Percentiles rank a stretch among this genome's conserved stretches.
Conservation (phyloP, 2,797 vertebrate species). For the Xenentodon cancila region DNA sequence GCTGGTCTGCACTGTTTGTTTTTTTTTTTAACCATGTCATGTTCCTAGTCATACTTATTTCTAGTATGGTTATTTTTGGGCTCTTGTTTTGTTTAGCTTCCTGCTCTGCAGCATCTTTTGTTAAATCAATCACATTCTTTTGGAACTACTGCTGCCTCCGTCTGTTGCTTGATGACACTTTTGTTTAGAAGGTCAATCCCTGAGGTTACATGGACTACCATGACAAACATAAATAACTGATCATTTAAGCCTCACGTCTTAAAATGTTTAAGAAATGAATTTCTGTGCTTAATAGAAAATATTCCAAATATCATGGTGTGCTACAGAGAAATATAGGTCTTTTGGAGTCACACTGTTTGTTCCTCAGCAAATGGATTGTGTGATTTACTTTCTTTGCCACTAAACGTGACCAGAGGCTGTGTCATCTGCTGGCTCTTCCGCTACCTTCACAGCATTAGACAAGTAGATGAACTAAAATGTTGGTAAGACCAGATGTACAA, state of each 20-base stretch:
- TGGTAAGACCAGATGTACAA: conserved; percentile 31
- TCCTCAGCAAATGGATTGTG: conserved; percentile 39
- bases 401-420: conserved; percentile 57
- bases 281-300: conserved; percentile 38
- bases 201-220: neutral
- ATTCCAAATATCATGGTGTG: conserved; percentile 12
- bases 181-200: no score
- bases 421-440: conserved; percentile 48
- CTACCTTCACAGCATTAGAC: conserved; percentile 64
- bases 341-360: conserved; percentile 10
- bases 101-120: no score
- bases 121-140: no score
- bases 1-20: no score
- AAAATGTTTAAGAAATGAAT: conserved; percentile 40
- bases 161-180: no score
- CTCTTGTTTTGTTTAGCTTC: no score
- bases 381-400: conserved; percentile 53
- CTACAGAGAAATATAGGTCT: conserved; percentile 25
- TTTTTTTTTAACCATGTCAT: no score
- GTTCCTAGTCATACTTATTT: no score
- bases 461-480: conserved; percentile 59
- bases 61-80: no score
- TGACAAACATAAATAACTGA: neutral
- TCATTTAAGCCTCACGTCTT: neutral
- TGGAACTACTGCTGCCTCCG: no score